Evolutionary conservation across 2,797 vertebrate genomes (phyloP).

Genomic region (Pangasius mekongensis): DNA sequence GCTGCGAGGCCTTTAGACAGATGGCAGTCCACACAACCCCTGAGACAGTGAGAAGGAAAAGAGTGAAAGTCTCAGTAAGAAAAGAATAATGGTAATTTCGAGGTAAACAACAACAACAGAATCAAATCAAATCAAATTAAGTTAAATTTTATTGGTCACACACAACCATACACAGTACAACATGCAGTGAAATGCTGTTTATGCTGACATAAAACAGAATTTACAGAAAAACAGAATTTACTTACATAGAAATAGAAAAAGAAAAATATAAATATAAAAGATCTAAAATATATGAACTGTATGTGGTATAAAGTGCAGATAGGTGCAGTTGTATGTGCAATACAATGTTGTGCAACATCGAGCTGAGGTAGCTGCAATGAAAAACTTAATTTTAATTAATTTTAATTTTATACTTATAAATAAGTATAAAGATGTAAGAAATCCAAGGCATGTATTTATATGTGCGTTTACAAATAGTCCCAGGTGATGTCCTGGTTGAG

Average conservation of each 20-base stretch:
- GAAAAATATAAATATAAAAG: neutral
- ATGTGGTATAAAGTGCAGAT: neutral
- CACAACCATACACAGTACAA: neutral
- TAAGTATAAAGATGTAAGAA: neutral
- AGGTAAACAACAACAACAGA: neutral
- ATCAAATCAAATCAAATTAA: neutral
- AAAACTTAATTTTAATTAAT: neutral
- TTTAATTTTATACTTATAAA: neutral
- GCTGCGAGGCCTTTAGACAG: slow-evolving; percentile 78
- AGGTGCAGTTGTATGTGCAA: neutral
- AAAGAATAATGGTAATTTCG: neutral
- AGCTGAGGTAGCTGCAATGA: neutral
- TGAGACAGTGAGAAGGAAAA: slow-evolving; percentile 54
- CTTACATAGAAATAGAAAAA: neutral
- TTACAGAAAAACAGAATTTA: neutral
- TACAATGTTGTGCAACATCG: neutral
- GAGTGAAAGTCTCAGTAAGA: neutral
- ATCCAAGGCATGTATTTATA: neutral
- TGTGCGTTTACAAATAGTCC: neutral
- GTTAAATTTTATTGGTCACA: neutral
- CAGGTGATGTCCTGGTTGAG: neutral
- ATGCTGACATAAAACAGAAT: neutral
- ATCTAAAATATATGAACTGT: neutral
- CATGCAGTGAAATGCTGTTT: neutral
- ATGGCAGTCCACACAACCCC: slow-evolving; percentile 88